A percentile compares a stretch with the other conserved stretches of the same genome.
phyloP scores from a whole-genome alignment of 2,113 vertebrate species.

The Actenoides lindsayi region DNA sequence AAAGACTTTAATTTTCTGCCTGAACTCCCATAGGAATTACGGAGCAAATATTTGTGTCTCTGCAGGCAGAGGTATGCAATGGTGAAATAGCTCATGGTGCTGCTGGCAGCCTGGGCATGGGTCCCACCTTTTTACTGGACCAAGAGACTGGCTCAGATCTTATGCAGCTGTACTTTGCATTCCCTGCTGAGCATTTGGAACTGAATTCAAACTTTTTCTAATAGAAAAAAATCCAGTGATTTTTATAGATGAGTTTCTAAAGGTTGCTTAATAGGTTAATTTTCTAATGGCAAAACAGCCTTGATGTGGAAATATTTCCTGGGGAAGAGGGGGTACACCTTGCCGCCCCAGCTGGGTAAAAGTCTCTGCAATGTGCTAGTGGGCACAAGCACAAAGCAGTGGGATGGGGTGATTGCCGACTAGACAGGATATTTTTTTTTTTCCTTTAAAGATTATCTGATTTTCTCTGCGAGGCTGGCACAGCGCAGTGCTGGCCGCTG shows the following conservation, averaged over 20 bases:
- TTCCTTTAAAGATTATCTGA: no score
- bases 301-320: background rate
- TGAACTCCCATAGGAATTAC: background rate
- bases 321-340: background rate
- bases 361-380: background rate
- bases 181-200: background rate
- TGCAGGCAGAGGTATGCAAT: background rate
- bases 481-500: rapidly evolving
- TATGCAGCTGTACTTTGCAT: background rate
- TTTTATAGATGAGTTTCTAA: background rate
- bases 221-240: background rate
- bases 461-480: background rate
- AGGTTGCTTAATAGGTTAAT: background rate
- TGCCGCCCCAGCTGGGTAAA: background rate
- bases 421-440: no score
- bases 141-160: background rate
- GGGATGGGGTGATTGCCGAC: no score
- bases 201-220: background rate
- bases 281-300: background rate
- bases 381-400: background rate
- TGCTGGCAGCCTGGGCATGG: background rate
- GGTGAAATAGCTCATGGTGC: background rate
- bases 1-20: background rate
- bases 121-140: background rate
- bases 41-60: background rate